Base-by-base conservation (phyloP, 2,888 invertebrate species). In the Eucera pruinosa region DNA sequence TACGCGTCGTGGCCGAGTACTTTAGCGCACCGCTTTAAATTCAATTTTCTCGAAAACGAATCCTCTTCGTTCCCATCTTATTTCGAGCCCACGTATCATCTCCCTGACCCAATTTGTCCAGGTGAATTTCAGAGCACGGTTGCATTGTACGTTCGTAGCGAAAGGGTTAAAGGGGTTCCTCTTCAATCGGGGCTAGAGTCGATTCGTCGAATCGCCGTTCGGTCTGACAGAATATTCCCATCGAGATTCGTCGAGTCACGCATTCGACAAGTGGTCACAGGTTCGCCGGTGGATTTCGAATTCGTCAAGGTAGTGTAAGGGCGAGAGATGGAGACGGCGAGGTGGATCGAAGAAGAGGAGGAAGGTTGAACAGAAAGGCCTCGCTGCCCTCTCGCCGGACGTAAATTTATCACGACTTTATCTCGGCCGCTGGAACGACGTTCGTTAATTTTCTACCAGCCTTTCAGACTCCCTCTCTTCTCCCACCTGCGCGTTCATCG, bases 331-430 rank as follows among this genome's bases (percentile, higher is more conserved):
- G n/a, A n/a, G n/a, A n/a, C n/a, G n/a, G n/a, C n/a, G n/a, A 55
- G 45, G 33, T 7, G 43, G 20, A 43, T 41, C 52, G 43, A 54
- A 83, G 48, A 58, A 52, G 61, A 54, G 64, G 71, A 61, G 66
- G 61, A 66, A 83, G 76, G 57, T n/a, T 62, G 50, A 57, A 61
- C 55, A 45, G 60, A 69, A 55, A 71, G 61, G 76, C 48, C 57
- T 78, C 76, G 82, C 73, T 75, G 79, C 73, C 73, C 71, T 77
- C 71, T 60, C n/a, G n/a, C 68, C 77, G 84, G 86, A 88, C 84
- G 85, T 87, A 86, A 89, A 90, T 90, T 89, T 87, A 90, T 90
- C 89, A 85, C 85, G 86, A 88, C 89, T 86, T 89, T 90, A 90
- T 90, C 90, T 88, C 82, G 83, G 62, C 85, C 77, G 81, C 67